Evolutionary conservation across 2,113 vertebrate species (phyloP).

Genomic region (Rhinolophus sinicus): DNA sequence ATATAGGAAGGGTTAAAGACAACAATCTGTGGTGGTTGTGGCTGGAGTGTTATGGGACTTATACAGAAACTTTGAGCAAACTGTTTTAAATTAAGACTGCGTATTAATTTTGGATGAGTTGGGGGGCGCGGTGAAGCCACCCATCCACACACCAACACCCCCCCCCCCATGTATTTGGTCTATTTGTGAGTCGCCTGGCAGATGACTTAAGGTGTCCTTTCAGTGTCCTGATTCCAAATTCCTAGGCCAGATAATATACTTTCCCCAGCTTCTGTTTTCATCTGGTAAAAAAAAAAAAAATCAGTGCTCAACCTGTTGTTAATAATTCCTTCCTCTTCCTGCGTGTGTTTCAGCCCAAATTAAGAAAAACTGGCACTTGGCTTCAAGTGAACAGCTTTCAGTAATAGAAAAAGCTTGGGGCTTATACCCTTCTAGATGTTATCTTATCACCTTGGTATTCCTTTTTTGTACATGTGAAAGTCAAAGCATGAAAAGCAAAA

Average conservation of each 20-base stretch:
- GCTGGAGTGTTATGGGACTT: not conserved
- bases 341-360: not conserved
- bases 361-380: not conserved
- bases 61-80: not conserved
- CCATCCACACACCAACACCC: accelerated
- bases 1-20: not conserved
- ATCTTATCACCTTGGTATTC: slow-evolving; percentile 48
- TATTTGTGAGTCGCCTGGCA: not conserved
- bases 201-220: not conserved
- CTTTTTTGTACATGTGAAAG: slow-evolving; percentile 8
- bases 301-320: not conserved
- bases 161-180: not conserved
- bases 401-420: not conserved
- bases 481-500: slow-evolving; percentile 54
- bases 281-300: not conserved
- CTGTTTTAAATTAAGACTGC: not conserved
- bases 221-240: not conserved
- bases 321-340: not conserved
- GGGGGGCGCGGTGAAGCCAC: accelerated
- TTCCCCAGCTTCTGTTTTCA: not conserved
- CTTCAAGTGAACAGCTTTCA: not conserved
- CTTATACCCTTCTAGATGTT: not conserved
- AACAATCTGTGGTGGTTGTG: not conserved
- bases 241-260: not conserved
- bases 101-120: not conserved